Conservation (phyloP, 2,113 vertebrate species). For the Muntiacus muntjak region DNA sequence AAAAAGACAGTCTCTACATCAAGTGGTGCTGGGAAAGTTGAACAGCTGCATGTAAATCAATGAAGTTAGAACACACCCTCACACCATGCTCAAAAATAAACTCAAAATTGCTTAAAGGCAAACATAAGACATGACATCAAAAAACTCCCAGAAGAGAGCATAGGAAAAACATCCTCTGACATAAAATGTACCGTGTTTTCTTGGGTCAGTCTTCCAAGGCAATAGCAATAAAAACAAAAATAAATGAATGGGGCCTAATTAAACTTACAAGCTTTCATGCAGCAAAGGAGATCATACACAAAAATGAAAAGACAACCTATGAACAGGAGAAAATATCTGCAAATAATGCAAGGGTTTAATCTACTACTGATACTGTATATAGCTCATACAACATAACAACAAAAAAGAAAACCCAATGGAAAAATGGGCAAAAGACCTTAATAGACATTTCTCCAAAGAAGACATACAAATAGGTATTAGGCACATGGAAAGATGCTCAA, state of each 20-base stretch:
- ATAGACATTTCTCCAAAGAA: not conserved
- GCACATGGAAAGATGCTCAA: not conserved
- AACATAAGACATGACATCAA: not conserved
- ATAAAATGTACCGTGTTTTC: not conserved
- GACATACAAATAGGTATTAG: not conserved
- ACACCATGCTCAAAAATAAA: not conserved
- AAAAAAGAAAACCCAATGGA: not conserved
- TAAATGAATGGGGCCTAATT: not conserved
- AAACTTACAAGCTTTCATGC: not conserved
- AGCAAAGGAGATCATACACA: not conserved
- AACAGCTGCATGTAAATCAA: not conserved
- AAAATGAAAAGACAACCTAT: not conserved
- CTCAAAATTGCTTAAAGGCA: not conserved
- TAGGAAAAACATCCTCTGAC: not conserved
- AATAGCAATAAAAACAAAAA: not conserved
- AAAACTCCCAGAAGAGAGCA: no score
- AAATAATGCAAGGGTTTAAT: not conserved
- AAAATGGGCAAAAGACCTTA: not conserved
- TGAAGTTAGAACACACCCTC: not conserved
- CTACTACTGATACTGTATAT: not conserved
- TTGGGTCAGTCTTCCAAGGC: not conserved
- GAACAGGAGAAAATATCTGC: not conserved
- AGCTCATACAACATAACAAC: not conserved
- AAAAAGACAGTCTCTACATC: not conserved
- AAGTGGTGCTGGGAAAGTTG: not conserved